phyloP scores from a whole-genome alignment of 2,797 vertebrate genomes.

The Lophotriccus pileatus region DNA sequence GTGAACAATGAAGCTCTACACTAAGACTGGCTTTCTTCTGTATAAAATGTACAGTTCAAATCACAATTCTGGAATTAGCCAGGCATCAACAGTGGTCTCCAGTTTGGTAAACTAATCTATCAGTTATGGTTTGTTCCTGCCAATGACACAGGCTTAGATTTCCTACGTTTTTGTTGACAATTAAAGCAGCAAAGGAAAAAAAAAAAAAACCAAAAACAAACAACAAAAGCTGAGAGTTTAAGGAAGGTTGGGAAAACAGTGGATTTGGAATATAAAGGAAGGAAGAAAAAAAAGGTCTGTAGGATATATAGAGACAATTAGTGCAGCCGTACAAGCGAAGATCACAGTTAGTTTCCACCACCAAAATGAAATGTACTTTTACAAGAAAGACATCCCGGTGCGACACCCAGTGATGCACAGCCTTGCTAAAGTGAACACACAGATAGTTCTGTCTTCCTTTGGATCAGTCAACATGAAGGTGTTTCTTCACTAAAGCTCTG shows the following conservation, averaged over 20 bases:
- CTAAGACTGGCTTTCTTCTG: not conserved
- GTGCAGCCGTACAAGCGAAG: fast-evolving
- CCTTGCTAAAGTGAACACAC: not conserved
- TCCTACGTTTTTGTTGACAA: not conserved
- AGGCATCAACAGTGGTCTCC: not conserved
- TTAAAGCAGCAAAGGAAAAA: not conserved
- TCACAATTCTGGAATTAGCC: not conserved
- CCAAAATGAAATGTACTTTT: not conserved
- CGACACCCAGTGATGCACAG: fast-evolving
- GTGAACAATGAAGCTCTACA: not conserved
- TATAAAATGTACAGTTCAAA: not conserved
- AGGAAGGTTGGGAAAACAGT: not conserved
- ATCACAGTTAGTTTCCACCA: not conserved
- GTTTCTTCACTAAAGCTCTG: not conserved
- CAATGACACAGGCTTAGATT: not conserved
- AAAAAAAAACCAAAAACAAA: no score
- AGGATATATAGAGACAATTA: not conserved
- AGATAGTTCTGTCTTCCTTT: not conserved
- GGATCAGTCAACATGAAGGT: not conserved
- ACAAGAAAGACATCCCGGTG: not conserved
- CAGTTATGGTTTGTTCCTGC: not conserved
- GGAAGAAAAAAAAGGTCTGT: not conserved
- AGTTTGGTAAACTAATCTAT: not conserved
- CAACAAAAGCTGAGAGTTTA: fast-evolving
- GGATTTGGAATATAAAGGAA: not conserved